Base-by-base conservation (phyloP, 30 jellyfish, hydroid and myxozoan species). In the Aurelia coerulea region DNA sequence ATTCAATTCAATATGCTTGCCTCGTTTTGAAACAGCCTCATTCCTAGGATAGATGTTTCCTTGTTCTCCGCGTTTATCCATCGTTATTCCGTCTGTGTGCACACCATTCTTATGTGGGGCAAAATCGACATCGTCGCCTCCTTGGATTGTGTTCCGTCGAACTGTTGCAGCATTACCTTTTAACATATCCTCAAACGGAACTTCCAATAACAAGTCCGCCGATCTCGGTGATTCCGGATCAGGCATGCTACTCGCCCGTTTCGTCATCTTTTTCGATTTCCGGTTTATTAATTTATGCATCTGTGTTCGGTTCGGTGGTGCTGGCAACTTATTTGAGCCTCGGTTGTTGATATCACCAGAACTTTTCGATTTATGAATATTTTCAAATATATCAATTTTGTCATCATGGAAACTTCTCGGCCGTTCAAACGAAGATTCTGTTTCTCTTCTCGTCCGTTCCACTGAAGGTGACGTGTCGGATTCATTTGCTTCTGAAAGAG, bases 171-270 rank as follows among this genome's bases (percentile, higher is more conserved):
- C 62, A 14, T 68, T 67, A 19, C 90, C 79, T 79, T 76, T 78
- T 78, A 73, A 71, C 80, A 87, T 46, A 16, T 87, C 96, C 65
- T 87, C 96, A 60, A 87, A 87, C 0, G 96, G 90, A 66, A 87
- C 87, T 32, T 87, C 90, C 50, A 87, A 76, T 16, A 87, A 73
- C 51, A 68, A 15, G 69, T 87, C 90, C 17, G 96, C 81, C n/a
- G 76, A 16, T 2, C 68, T 59, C 2, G 92, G 86, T 59, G 90
- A 74, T 11, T 67, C 88, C 14, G 79, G 63, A 59, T 78, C 90
- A 6, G 90, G 90, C 41, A 70, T 19, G 78, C 96, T 87, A 10
- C 46, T 70, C 12, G 86, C 68, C 15, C 80, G 79, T n/a, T 39
- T 54, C 17, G 53, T 29, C 17, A 73, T 59, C 76, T 78, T 76